Evolutionary conservation across 2,797 vertebrate species (phyloP), one percentile per base, ranked within the genome.

Genomic region (Manis javanica): DNA sequence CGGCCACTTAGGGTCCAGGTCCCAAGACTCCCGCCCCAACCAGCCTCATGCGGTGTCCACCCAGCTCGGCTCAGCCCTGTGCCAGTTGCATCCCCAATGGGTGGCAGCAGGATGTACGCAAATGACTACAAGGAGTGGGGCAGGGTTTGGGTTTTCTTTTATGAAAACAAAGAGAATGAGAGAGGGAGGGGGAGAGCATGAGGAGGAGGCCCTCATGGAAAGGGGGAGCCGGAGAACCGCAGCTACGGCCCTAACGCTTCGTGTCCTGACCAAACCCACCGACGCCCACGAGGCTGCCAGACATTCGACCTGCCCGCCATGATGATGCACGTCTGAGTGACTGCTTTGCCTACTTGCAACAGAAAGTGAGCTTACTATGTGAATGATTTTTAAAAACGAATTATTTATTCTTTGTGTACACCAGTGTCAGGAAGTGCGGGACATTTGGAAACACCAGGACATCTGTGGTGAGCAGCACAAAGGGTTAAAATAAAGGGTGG

Each of bases 201-300:
- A 37, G 13, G 39, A 49, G 3, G 31, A 37, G 12, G 26, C 51
- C 5, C 1, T 16, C 2, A 49, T 5, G 1, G 2, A 11, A 57
- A 57, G 24, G 23, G 34, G 49, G 4, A 51, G 66, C n/a, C 19
- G 57, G 71, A 42, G 53, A 61, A 29, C 57, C 49, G 61, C 34
- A 81, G 23, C 55, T 23, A 4, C 5, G 37, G 39, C 11, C 10
- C 61, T 19, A 15, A 53, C 0, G 12, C 6, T 0, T 1, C 4
- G 1, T 0, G 0, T 5, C 85, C 64, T 11, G 37, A 57, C 55
- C 46, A 72, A 64, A 53, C 37, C 46, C 37, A 57, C 2, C 46
- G 90, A 89, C 21, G 26, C 55, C 55, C 31, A 64, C 55, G 5
- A 0, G 11, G 34, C 55, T 34, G 37, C n/a, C 57, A 79, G 46